These are phyloP conservation scores for Phymastichus coffea DNA, from an alignment of 1,140 invertebrate genomes.

Conservation along the genomic window DNA sequence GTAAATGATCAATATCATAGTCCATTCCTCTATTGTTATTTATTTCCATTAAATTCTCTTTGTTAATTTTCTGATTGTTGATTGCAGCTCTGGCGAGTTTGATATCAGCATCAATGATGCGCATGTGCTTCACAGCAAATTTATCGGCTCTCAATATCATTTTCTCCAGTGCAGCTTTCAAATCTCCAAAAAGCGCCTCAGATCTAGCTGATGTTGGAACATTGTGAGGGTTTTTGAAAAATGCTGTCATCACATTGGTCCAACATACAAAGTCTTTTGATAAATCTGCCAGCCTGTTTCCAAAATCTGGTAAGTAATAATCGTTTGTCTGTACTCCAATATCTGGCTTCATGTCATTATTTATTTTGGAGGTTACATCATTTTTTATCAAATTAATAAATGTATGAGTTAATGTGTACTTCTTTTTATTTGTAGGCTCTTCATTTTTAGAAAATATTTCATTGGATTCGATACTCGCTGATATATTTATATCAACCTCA, in stretches of 20 bases:
- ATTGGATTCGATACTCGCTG: not conserved
- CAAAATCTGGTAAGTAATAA: not conserved
- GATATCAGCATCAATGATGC: too few relatives aligned
- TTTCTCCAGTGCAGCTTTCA: not conserved
- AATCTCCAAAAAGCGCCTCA: not conserved
- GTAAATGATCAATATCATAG: too few relatives aligned
- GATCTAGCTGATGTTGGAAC: not conserved
- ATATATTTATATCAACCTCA: too few relatives aligned
- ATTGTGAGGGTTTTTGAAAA: not conserved
- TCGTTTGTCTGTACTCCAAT: not conserved
- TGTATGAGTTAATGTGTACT: not conserved
- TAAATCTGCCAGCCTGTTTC: not conserved
- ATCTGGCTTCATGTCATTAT: too few relatives aligned
- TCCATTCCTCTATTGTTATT: too few relatives aligned
- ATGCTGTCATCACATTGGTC: not conserved
- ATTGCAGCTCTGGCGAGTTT: too few relatives aligned
- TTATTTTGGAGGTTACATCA: not conserved
- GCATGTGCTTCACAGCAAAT: too few relatives aligned
- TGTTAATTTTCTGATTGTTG: too few relatives aligned
- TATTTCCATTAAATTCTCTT: too few relatives aligned
- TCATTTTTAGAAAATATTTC: not conserved
- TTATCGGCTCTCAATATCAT: too few relatives aligned
- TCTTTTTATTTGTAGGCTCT: not conserved
- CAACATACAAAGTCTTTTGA: not conserved
- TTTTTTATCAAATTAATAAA: not conserved